Conservation (phyloP, 2,113 vertebrate genomes). For the Climacteris rufus region DNA sequence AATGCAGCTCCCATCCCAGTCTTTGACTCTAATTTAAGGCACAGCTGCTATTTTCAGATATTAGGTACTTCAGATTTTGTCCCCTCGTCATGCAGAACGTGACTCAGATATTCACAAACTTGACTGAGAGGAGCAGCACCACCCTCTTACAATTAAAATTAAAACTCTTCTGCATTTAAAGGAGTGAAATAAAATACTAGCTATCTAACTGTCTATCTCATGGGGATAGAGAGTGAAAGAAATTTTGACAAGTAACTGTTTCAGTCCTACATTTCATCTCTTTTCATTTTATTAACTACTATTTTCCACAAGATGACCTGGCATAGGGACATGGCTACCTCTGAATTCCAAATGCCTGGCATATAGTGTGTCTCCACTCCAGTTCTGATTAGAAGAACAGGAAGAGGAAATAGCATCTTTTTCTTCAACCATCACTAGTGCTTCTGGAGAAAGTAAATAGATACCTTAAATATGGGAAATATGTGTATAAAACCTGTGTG, state of each 20-base stretch:
- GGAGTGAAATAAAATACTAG: neutral
- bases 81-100: neutral
- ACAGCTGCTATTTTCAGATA: slow-evolving; percentile 7
- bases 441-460: neutral
- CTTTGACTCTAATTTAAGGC: neutral
- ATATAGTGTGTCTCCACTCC: neutral
- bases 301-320: neutral
- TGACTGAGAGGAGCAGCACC: neutral
- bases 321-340: neutral
- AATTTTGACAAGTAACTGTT: neutral
- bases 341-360: neutral
- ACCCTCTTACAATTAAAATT: neutral
- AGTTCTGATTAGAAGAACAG: neutral
- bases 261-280: neutral
- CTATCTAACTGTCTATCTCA: neutral
- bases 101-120: slow-evolving; percentile 1
- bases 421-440: neutral
- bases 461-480: neutral
- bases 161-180: neutral
- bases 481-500: neutral
- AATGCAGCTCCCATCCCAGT: neutral
- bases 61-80: neutral
- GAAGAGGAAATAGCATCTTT: neutral
- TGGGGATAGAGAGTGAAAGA: neutral
- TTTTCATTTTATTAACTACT: neutral